These are phyloP conservation scores for Scotopteryx bipunctaria DNA, from an alignment of 2,888 invertebrate species.

Conservation along the genomic window DNA sequence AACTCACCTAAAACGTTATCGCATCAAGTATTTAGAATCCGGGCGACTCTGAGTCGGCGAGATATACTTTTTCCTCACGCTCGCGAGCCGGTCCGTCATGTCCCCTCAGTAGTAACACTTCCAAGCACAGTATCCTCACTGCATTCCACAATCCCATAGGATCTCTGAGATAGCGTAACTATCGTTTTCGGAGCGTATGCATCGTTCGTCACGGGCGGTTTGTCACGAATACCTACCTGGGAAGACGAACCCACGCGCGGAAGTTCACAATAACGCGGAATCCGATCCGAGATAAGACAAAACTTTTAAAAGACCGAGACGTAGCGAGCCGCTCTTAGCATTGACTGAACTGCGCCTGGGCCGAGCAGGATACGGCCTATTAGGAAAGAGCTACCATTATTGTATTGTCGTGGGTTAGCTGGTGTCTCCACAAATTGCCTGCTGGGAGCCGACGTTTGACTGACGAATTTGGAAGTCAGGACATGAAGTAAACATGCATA, in stretches of 20 bases:
- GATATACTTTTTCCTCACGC: constrained; percentile 79
- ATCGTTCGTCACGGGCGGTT: constrained; percentile 58
- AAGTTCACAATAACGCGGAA: constrained; percentile 56
- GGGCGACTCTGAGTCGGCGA: constrained; percentile 62
- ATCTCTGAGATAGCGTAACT: constrained; percentile 23
- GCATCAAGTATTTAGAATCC: constrained; percentile 72
- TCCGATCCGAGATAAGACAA: constrained; percentile 48
- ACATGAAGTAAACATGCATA: constrained; percentile 5
- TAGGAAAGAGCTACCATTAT: constrained; percentile 79
- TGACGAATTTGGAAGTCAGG: constrained; percentile 42
- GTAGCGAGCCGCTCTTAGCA: constrained; percentile 66
- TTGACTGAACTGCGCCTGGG: constrained; percentile 76
- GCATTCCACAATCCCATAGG: constrained; percentile 53
- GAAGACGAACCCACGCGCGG: constrained; percentile 62
- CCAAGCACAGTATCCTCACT: constrained; percentile 66
- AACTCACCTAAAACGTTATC: constrained; percentile 82
- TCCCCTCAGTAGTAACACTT: constrained; percentile 66
- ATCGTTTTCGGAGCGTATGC: constrained; percentile 43
- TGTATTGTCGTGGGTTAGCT: constrained; percentile 80
- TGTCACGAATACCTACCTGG: constrained; percentile 28
- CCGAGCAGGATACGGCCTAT: constrained; percentile 76
- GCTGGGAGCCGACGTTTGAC: constrained; percentile 55
- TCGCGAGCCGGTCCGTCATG: constrained; percentile 77
- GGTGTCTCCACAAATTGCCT: constrained; percentile 68
- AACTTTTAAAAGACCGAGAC: constrained; percentile 44